These are phyloP conservation scores for Gryon sp. DNA, from an alignment of 1,140 invertebrate genomes.

Conservation along the genomic window DNA sequence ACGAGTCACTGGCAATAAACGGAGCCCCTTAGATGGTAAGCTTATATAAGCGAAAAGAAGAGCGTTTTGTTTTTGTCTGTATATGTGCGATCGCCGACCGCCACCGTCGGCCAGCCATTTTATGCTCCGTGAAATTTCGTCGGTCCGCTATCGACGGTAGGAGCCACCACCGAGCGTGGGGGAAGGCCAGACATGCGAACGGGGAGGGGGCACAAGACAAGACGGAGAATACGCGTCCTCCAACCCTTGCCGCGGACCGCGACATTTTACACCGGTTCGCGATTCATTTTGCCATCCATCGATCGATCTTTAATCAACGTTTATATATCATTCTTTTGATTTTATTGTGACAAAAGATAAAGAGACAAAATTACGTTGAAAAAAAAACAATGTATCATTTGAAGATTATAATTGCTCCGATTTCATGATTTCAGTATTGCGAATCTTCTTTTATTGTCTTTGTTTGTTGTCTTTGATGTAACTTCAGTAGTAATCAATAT, in stretches of 20 bases:
- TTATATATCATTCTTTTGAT: background rate
- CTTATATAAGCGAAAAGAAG: constrained; percentile 14
- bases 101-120: constrained; percentile 69
- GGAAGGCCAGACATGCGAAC: too few relatives aligned
- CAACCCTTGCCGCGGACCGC: constrained; percentile 22
- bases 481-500: too few relatives aligned
- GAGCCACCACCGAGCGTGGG: too few relatives aligned
- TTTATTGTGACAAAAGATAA: too few relatives aligned
- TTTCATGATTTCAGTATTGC: too few relatives aligned
- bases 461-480: too few relatives aligned
- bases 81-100: too few relatives aligned
- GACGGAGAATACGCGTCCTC: constrained; percentile 48
- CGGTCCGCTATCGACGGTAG: constrained; percentile 71
- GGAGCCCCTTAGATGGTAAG: constrained; percentile 69
- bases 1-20: constrained; percentile 8
- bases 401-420: too few relatives aligned
- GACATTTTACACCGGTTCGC: constrained; percentile 41
- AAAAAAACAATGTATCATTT: too few relatives aligned
- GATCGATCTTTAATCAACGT: constrained; percentile 8
- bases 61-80: too few relatives aligned
- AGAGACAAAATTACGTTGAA: too few relatives aligned
- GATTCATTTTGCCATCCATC: background rate
- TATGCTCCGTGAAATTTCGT: constrained; percentile 71
- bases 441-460: too few relatives aligned
- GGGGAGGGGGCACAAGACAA: background rate